Percentiles rank a stretch among this genome's conserved stretches.
phyloP scores from a whole-genome alignment of 2,113 vertebrate genomes.

The Pollimyrus isidori region DNA sequence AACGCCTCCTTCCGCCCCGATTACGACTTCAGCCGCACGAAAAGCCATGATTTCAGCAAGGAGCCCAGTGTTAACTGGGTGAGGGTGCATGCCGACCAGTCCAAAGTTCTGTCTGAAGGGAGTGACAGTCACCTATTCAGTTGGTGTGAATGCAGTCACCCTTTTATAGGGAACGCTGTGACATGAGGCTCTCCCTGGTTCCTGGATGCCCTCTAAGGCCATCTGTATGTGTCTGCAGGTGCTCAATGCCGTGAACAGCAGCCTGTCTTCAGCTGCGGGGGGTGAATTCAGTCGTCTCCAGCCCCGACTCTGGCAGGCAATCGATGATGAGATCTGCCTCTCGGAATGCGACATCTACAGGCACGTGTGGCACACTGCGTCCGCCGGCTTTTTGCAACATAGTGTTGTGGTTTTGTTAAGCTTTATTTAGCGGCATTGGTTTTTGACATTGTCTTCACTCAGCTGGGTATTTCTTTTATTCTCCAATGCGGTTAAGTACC shows the following conservation, averaged over 20 bases:
- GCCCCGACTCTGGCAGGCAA: constrained; percentile 29
- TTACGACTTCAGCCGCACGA: constrained; percentile 31
- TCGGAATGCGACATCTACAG: constrained; percentile 30
- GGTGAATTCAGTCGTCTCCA: constrained; percentile 24
- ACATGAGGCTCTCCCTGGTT: not conserved
- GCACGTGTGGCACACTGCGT: not conserved
- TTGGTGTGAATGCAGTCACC: not conserved
- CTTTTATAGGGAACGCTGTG: not conserved
- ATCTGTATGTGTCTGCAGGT: not conserved
- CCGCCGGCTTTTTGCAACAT: not conserved
- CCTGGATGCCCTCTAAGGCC: not conserved
- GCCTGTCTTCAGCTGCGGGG: constrained; percentile 27
- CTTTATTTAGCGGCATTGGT: not conserved
- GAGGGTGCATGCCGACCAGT: not conserved
- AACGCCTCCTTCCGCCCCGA: constrained; percentile 26
- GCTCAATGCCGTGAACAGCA: constrained; percentile 29
- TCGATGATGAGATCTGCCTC: constrained; percentile 32
- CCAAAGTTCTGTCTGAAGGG: not conserved
- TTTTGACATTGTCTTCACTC: not conserved
- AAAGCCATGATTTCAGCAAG: constrained; percentile 30
- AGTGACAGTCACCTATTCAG: no score
- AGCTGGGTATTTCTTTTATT: not conserved
- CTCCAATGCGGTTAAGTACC: not conserved
- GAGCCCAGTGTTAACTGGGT: constrained; percentile 29
- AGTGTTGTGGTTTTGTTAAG: not conserved